Evolutionary conservation across 2,888 invertebrate genomes (phyloP).

Genomic region (Apocheima hispidaria): DNA sequence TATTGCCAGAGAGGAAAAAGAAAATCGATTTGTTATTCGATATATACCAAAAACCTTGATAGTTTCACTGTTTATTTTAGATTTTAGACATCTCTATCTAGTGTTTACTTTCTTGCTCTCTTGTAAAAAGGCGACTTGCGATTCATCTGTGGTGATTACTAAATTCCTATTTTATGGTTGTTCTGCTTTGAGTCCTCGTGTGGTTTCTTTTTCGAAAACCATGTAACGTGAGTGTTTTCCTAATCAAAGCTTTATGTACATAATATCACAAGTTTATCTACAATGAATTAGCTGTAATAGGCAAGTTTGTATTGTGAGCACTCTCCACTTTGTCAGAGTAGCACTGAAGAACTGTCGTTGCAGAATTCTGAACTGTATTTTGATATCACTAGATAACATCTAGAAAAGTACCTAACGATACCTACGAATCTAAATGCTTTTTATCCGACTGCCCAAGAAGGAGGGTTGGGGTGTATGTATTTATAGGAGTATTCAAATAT

Average conservation of each 20-base stretch:
- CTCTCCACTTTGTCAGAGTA: too few relatives aligned
- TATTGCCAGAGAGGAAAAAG: background rate
- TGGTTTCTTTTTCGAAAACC: background rate
- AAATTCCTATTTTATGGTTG: background rate
- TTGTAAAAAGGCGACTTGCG: background rate
- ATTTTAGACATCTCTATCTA: background rate
- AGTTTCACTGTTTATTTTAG: too few relatives aligned
- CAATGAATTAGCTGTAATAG: background rate
- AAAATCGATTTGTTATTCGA: background rate
- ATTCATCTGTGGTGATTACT: background rate
- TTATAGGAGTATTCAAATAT: too few relatives aligned
- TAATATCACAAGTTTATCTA: background rate
- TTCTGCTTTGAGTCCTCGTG: background rate
- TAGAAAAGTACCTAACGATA: too few relatives aligned
- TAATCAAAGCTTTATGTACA: background rate
- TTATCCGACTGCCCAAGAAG: too few relatives aligned
- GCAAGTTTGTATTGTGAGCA: background rate
- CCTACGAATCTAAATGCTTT: too few relatives aligned
- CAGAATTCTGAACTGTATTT: too few relatives aligned
- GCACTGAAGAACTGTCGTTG: too few relatives aligned
- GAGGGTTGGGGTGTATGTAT: too few relatives aligned
- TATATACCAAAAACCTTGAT: background rate
- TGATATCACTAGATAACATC: too few relatives aligned
- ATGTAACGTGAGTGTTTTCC: background rate
- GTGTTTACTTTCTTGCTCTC: conserved; percentile 8